Conservation (phyloP, 2,888 invertebrate species). For the Calameuta filiformis region DNA sequence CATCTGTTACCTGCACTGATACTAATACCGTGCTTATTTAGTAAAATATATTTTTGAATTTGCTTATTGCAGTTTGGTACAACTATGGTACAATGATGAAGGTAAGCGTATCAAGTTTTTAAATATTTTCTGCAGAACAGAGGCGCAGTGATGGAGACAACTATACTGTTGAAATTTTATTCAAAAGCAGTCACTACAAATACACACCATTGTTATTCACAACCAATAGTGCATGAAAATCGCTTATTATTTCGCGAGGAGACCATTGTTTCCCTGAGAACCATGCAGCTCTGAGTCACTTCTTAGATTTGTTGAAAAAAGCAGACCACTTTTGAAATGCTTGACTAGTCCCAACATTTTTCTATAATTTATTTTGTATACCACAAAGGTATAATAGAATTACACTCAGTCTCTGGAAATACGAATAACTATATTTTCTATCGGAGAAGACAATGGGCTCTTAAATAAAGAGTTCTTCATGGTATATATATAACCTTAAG, state of each 20-base stretch:
- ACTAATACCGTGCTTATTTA: not conserved
- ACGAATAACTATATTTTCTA: not conserved
- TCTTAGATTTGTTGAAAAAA: not conserved
- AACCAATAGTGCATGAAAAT: conserved; percentile 29
- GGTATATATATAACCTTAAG: not conserved
- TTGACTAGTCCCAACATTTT: conserved; percentile 1
- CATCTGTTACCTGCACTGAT: not conserved
- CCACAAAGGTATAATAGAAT: not conserved
- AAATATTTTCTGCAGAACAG: not conserved
- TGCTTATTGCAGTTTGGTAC: not conserved
- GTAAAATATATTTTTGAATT: not conserved
- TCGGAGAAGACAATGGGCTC: not conserved
- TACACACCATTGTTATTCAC: conserved; percentile 16
- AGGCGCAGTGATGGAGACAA: not conserved
- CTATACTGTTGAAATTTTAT: not conserved
- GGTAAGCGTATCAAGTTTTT: not conserved
- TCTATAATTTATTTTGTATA: not conserved
- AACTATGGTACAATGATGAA: not conserved
- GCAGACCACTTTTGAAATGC: conserved; percentile 9
- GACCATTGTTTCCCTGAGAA: conserved; percentile 11
- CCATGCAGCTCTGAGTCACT: not conserved
- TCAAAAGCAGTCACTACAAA: conserved; percentile 14
- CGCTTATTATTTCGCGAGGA: conserved; percentile 18
- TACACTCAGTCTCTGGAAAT: not conserved
- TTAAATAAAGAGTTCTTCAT: not conserved